These are phyloP conservation scores for Zygaena filipendulae DNA, from an alignment of 2,888 invertebrate species.

Conservation along the genomic window DNA sequence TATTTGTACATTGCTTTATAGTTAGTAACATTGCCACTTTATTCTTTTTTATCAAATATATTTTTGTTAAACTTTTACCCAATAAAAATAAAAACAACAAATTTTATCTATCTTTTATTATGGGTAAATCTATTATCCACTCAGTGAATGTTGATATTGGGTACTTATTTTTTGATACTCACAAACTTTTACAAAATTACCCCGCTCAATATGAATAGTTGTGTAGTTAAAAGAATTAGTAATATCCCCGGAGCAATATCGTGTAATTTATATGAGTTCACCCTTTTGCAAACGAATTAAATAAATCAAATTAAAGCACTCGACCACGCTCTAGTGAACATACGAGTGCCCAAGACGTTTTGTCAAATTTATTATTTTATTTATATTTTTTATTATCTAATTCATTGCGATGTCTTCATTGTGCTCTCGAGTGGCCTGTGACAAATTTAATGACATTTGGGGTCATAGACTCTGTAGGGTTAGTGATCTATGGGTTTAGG, in stretches of 20 bases:
- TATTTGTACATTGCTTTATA: too few relatives aligned
- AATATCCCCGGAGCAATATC: conserved; percentile 29
- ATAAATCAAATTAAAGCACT: conserved; percentile 67
- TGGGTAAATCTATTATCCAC: too few relatives aligned
- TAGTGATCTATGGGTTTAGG: conserved; percentile 51
- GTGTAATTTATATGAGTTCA: conserved; percentile 50
- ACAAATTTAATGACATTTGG: conserved; percentile 66
- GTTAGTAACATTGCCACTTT: too few relatives aligned
- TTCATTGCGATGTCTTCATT: conserved; percentile 51
- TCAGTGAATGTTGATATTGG: too few relatives aligned
- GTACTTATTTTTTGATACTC: too few relatives aligned
- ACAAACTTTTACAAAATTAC: not conserved
- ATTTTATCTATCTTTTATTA: too few relatives aligned
- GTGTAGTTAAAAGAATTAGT: conserved; percentile 21
- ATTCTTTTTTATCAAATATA: too few relatives aligned
- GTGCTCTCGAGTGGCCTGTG: conserved; percentile 62
- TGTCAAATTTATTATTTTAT: conserved; percentile 69
- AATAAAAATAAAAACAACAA: too few relatives aligned
- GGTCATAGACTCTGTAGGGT: conserved; percentile 45
- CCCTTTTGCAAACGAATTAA: conserved; percentile 54
- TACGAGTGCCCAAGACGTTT: conserved; percentile 67
- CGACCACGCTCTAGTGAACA: conserved; percentile 48
- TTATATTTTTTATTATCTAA: conserved; percentile 60
- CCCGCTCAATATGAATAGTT: not conserved
- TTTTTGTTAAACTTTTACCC: too few relatives aligned